These are phyloP conservation scores for Schlechtendalia chinensis DNA, from an alignment of 1,140 invertebrate species.

Conservation along the genomic window DNA sequence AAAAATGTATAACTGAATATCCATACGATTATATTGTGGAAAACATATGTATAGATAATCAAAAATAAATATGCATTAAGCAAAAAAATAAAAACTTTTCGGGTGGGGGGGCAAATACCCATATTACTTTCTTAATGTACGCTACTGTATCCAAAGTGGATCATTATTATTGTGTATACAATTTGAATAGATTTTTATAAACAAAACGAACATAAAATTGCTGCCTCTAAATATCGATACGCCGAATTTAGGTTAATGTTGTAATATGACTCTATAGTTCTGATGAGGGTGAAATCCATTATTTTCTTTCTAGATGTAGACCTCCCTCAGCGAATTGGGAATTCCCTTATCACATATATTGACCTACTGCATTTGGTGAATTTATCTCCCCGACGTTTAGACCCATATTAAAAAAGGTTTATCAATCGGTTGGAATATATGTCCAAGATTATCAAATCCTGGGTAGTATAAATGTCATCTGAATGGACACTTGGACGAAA, in stretches of 20 bases:
- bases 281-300: neutral
- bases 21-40: too few species aligned
- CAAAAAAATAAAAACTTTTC: too few species aligned
- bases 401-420: slow-evolving; percentile 5
- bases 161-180: neutral
- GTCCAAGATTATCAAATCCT: neutral
- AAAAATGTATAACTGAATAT: too few species aligned
- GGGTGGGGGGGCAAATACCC: too few species aligned
- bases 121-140: too few species aligned
- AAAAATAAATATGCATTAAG: too few species aligned
- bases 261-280: slow-evolving; percentile 18
- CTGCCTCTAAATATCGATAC: slow-evolving; percentile 15
- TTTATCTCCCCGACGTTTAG: neutral
- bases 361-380: neutral
- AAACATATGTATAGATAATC: too few species aligned
- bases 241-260: neutral
- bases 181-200: neutral
- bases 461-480: neutral
- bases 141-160: too few species aligned
- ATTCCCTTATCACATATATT: neutral
- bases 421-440: neutral
- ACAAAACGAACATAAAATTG: slow-evolving; percentile 18
- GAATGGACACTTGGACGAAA: neutral
- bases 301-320: neutral
- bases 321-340: slow-evolving; percentile 6